phyloP scores from a whole-genome alignment of 64 coral and sea anemone species.

The Montipora foliosa region DNA sequence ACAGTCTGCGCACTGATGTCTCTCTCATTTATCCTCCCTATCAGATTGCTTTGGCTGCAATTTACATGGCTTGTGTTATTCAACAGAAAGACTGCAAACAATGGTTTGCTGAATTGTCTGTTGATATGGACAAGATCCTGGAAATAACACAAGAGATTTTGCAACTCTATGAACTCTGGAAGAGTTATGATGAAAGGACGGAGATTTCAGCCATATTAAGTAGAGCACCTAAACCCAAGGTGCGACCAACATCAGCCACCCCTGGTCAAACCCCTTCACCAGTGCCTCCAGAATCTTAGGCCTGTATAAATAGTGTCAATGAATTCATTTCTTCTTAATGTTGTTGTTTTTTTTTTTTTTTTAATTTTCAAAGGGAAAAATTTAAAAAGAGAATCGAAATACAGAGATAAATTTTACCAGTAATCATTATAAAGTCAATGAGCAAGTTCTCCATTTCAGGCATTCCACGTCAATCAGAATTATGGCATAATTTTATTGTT shows the following conservation, averaged over 20 bases:
- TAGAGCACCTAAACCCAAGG: constrained; percentile 92
- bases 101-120: constrained; percentile 97
- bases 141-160: constrained; percentile 98
- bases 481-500: too few relatives aligned
- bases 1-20: constrained; percentile 95
- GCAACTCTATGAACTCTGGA: constrained; percentile 97
- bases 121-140: constrained; percentile 98
- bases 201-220: constrained; percentile 81
- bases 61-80: constrained; percentile 99
- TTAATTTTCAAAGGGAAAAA: constrained; percentile 73
- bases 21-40: constrained; percentile 93
- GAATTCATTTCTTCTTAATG: too few relatives aligned
- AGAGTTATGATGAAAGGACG: constrained; percentile 94
- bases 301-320: not conserved
- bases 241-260: constrained; percentile 90
- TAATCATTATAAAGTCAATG: too few relatives aligned
- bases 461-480: too few relatives aligned
- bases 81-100: constrained; percentile 94
- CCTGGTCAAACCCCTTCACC: constrained; percentile 82
- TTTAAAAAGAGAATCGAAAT: not conserved
- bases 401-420: too few relatives aligned
- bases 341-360: constrained; percentile 68
- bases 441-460: too few relatives aligned
- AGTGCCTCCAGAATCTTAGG: constrained; percentile 47
- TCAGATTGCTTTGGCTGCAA: constrained; percentile 93